These are phyloP conservation scores for Agriotes lineatus DNA, from an alignment of 2,888 invertebrate species.

Conservation along the genomic window DNA sequence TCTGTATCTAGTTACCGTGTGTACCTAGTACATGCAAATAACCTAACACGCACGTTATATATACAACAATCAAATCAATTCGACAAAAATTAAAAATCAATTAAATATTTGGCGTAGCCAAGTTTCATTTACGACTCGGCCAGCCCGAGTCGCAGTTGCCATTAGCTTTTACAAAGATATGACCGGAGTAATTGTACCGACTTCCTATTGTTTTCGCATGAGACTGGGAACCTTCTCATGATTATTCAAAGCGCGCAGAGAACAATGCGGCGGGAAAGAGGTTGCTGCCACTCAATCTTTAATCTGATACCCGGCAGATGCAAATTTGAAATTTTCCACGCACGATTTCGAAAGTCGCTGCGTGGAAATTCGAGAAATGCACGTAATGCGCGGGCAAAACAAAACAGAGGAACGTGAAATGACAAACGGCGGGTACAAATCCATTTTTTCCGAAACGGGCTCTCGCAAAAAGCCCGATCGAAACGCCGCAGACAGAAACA, in stretches of 20 bases:
- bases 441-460: constrained; percentile 4
- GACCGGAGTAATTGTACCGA: constrained; percentile 20
- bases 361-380: constrained; percentile 5
- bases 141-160: too few relatives aligned
- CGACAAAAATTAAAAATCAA: too few relatives aligned
- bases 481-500: constrained; percentile 24
- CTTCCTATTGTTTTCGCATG: constrained; percentile 36
- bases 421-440: constrained; percentile 19
- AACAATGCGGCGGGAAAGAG: constrained; percentile 25
- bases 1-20: too few relatives aligned
- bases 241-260: constrained; percentile 22
- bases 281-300: constrained; percentile 25
- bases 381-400: constrained; percentile 3
- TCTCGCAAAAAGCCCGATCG: neutral
- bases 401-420: constrained; percentile 7
- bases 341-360: constrained; percentile 31
- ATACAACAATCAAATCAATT: too few relatives aligned
- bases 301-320: neutral
- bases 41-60: too few relatives aligned
- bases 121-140: too few relatives aligned
- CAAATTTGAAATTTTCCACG: constrained; percentile 27
- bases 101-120: too few relatives aligned
- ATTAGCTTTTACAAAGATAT: constrained; percentile 27
- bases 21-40: too few relatives aligned
- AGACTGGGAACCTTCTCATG: constrained; percentile 41